These are phyloP conservation scores for Megaptera novaeangliae DNA, from an alignment of 2,113 vertebrate genomes.

Conservation along the genomic window DNA sequence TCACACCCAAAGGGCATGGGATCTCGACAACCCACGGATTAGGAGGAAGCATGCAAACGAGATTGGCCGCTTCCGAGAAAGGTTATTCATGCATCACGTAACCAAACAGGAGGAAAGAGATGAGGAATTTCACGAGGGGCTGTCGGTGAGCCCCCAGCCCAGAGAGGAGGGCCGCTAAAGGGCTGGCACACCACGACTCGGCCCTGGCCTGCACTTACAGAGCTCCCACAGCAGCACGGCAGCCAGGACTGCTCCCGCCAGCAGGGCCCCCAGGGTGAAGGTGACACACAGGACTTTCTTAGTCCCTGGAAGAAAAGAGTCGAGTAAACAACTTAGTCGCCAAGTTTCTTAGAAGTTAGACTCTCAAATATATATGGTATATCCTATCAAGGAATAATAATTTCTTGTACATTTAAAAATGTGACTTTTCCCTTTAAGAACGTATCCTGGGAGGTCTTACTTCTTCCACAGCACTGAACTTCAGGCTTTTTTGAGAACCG, in stretches of 20 bases:
- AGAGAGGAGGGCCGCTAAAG: rapidly evolving
- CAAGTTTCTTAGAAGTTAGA: rapidly evolving
- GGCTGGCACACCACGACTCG: rapidly evolving
- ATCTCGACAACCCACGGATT: rapidly evolving
- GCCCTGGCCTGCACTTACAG: conserved; percentile 69
- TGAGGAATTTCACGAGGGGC: background rate
- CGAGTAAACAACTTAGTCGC: rapidly evolving
- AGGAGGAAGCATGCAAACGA: rapidly evolving
- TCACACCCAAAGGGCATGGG: rapidly evolving
- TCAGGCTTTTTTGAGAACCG: background rate
- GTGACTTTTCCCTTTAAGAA: background rate
- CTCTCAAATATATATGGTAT: background rate
- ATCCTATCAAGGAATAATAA: background rate
- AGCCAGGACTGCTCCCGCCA: conserved; percentile 26
- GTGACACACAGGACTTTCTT: conserved; percentile 60
- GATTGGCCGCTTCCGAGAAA: rapidly evolving
- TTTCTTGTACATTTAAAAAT: background rate
- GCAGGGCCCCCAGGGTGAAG: conserved; percentile 51
- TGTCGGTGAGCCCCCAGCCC: rapidly evolving
- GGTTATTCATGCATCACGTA: rapidly evolving
- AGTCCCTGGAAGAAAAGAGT: conserved; percentile 62
- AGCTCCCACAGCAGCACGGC: conserved; percentile 81
- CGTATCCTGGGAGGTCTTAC: rapidly evolving
- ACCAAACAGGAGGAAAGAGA: background rate
- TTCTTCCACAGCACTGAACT: background rate